Conservation (phyloP, 2,888 invertebrate genomes). For the Ypsolopha scabrella region DNA sequence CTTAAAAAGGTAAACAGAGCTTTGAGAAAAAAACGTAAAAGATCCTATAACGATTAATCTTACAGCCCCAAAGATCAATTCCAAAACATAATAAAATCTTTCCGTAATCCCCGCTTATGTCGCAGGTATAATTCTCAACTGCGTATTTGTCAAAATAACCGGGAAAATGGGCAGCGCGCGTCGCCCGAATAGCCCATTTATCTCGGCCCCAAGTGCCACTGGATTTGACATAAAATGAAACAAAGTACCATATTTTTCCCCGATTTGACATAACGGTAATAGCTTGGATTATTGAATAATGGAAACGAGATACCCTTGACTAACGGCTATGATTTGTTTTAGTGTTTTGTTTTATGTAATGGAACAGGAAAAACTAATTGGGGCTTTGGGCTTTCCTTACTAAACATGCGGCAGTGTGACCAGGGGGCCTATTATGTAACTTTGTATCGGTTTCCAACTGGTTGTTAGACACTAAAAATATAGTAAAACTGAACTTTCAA, state of each 20-base stretch:
- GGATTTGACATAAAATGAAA: constrained; percentile 34
- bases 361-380: not conserved
- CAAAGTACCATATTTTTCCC: constrained; percentile 9
- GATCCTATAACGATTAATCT: not conserved
- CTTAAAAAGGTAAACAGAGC: not conserved
- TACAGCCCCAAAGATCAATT: not conserved
- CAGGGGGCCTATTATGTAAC: too few relatives aligned
- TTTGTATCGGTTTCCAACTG: too few relatives aligned
- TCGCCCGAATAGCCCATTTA: constrained; percentile 27
- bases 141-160: constrained; percentile 9
- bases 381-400: too few relatives aligned
- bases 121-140: constrained; percentile 5
- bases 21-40: not conserved
- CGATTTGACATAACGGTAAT: constrained; percentile 2
- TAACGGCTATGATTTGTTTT: not conserved
- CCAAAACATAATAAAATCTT: not conserved
- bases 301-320: not conserved
- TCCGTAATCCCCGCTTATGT: constrained; percentile 5
- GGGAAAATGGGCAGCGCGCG: not conserved
- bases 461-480: too few relatives aligned
- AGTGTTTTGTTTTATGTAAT: not conserved
- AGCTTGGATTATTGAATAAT: constrained; percentile 2
- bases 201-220: constrained; percentile 24
- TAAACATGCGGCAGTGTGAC: too few relatives aligned
- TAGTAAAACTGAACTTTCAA: too few relatives aligned